Evolutionary conservation across 2,113 vertebrate genomes (phyloP).

Genomic region (Urocolius indicus): DNA sequence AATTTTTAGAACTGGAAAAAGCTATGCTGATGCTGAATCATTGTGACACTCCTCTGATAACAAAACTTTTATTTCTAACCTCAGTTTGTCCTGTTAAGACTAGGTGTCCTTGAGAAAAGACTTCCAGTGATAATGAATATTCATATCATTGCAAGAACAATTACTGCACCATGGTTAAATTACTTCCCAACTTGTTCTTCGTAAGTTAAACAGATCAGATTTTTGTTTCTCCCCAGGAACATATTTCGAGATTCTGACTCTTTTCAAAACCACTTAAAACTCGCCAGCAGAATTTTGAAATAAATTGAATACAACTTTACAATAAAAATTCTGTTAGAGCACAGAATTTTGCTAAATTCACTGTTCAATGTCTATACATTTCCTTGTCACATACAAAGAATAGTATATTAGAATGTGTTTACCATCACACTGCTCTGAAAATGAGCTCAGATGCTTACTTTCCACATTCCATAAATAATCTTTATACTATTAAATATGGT

Average conservation of each 20-base stretch:
- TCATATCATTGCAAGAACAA: background rate
- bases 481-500: background rate
- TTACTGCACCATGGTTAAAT: background rate
- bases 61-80: background rate
- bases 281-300: background rate
- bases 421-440: background rate
- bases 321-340: background rate
- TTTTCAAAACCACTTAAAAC: background rate
- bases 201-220: background rate
- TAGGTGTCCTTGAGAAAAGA: background rate
- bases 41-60: background rate
- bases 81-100: background rate
- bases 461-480: background rate
- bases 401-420: background rate
- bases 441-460: background rate
- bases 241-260: background rate
- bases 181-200: background rate
- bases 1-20: background rate
- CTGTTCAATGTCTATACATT: background rate
- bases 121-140: background rate
- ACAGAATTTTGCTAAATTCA: background rate
- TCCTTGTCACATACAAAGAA: background rate
- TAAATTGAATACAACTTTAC: background rate
- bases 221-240: background rate
- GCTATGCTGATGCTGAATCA: background rate